Evolutionary conservation across 2,113 vertebrate genomes (phyloP).

Genomic region (Tautogolabrus adspersus): DNA sequence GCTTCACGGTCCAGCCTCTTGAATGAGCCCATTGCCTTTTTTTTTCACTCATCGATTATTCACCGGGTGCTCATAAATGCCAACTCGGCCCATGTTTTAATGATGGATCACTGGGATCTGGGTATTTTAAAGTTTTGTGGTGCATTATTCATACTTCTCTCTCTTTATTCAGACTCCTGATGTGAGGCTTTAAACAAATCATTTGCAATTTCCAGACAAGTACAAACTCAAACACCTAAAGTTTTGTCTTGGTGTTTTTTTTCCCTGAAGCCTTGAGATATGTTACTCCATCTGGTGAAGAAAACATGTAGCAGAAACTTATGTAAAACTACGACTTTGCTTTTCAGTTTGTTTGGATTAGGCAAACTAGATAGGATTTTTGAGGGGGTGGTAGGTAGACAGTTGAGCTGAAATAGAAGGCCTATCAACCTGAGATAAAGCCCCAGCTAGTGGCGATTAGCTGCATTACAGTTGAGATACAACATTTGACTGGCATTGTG

Average conservation of each 20-base stretch:
- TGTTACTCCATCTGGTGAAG: background rate
- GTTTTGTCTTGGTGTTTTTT: too few relatives aligned
- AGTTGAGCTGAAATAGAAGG: too few relatives aligned
- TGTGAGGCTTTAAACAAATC: constrained; percentile 16
- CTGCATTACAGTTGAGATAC: too few relatives aligned
- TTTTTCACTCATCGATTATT: constrained; percentile 55
- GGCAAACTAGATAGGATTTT: too few relatives aligned
- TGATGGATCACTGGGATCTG: constrained; percentile 18
- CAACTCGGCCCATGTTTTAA: constrained; percentile 26
- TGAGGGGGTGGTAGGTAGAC: too few relatives aligned
- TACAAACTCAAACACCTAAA: background rate
- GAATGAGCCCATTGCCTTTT: constrained; percentile 11
- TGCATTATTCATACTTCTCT: background rate
- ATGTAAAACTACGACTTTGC: too few relatives aligned
- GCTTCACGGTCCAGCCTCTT: constrained; percentile 6
- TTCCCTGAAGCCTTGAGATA: background rate
- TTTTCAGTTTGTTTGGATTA: too few relatives aligned
- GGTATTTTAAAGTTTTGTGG: constrained; percentile 20
- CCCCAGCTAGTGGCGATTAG: too few relatives aligned
- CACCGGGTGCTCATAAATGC: constrained; percentile 23
- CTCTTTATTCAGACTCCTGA: background rate
- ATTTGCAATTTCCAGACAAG: background rate
- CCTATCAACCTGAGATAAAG: too few relatives aligned
- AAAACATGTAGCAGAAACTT: background rate
- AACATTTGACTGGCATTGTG: too few relatives aligned